Evolutionary conservation across 1,140 invertebrate genomes (phyloP), one percentile per base, ranked within the genome.

Genomic region (Psix sp.): DNA sequence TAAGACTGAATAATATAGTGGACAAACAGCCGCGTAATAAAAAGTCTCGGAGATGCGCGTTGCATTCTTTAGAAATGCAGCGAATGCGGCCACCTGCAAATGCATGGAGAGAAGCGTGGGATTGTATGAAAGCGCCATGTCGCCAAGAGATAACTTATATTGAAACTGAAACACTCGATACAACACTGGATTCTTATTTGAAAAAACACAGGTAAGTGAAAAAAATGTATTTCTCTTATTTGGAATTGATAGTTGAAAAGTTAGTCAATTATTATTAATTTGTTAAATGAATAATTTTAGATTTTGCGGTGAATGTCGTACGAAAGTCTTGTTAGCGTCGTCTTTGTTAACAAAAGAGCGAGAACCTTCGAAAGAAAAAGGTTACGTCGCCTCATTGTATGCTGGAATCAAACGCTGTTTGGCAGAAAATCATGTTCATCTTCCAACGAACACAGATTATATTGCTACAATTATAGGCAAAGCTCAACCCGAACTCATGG

Each of bases 271-370:
- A 10, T 29, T 29, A 59, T 46, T 11, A 48, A 42, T 11, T 9
- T 33, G 3, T 24, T n/a, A n/a, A n/a, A n/a, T n/a, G n/a, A n/a
- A n/a, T n/a, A n/a, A 13, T 16, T 40, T 16, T 16, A 91, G 95
- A 79, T 97, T 97, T 87, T 97, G 95, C 82, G 91, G 91, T 0
- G 96, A 97, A 83, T 98, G 96, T 82, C 93, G 95, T 57, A 94
- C 94, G 59, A 98, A 97, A 89, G 95, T 97, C 7, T 79, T 95
- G 80, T 88, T 92, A 78, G 95, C 96, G 33, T 96, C 95, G 86
- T 93, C 92, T 76, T 89, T 98, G 67, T 89, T 98, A 74, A 92
- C 95, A 38, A 93, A 93, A 79, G 94, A 96, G 79, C 90, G 92
- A 20, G 94, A 96, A 70, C 91, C 92, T 45, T 88, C 90, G 24